Evolutionary conservation across 2,797 vertebrate genomes (phyloP), one percentile per base, ranked within the genome.

Genomic region (Geotrypetes seraphini): DNA sequence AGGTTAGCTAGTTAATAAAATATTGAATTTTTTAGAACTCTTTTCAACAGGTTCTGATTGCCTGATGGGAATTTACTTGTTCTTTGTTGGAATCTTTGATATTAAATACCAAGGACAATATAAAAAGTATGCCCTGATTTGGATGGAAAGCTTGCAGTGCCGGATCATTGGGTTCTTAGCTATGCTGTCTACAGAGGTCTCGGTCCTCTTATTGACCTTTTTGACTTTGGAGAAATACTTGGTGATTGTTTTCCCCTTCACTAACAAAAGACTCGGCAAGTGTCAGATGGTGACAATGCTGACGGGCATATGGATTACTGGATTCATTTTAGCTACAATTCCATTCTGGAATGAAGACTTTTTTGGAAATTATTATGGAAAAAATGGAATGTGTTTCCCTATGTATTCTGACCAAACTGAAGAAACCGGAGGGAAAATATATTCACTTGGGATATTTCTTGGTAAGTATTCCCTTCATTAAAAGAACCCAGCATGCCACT

Each of bases 341-440:
- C 84, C 89, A 4, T 76, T 92, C 20, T 78, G 80, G 59, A 78
- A 80, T 5, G 71, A 88, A 28, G 75, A 85, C 1, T 48, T 80
- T 39, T 91, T 90, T 57, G 83, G 87, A 47, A 91, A 91, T 50
- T 90, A 89, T 66, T 91, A 91, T 5, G 87, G 89, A 15, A 71
- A 75, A 33, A 92, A 92, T 14, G 81, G 88, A 5, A 83, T 90
- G 21, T 93, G 85, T 47, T 90, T 91, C 37, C 89, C 86, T 9
- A 67, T 91, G 41, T 85, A 89, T 69, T 83, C 84, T 4, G 82
- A 90, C 50, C 66, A 66, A 58, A 73, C 73, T 48, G 88, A 91
- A 75, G 84, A 85, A 53, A 69, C 56, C 28, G 75, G 71, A 5
- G 78, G 83, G 35, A 82, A 80, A 51, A 71, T 63, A 26, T 91